Base-by-base conservation (phyloP, 1,140 invertebrate genomes). In the Hermetia illucens region DNA sequence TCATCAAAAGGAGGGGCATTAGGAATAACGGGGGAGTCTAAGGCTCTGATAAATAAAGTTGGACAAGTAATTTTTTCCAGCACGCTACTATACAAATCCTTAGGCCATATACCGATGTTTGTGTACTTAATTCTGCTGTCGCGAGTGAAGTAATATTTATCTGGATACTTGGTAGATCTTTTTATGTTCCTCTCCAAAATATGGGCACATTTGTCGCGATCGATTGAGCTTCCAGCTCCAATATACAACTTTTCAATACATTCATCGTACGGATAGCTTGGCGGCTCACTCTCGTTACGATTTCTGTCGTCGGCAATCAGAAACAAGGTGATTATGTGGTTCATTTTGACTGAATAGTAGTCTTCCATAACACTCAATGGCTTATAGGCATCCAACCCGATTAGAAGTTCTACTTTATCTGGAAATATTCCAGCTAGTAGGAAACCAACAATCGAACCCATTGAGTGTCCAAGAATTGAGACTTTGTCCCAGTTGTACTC, bases 401-500 rank as follows among this genome's bases (percentile, higher is more conserved):
- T 65, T 12, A 71, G 63, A 44, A 71, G 68, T 39, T 79, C 69
- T 0, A 74, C 57, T 31, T 71, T 64, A 3, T 73, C 58, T 0
- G 76, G 73, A 47, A 67, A 79, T 0, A 71, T 33, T 10, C 64
- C 57, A 1, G 69, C 60, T 44, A 72, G 80, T 4, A 67, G 55
- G 44, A 73, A 74, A 4, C 53, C 55, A 9, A 68, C 62, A 18
- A 75, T 68, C 4, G 68, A 70, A 32, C 77, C 77, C 66, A 79
- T 67, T 1, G 77, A 81, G 48, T 82, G 79, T 2, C 66, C 67
- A 29, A 83, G 45, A 13, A 81, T 50, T n/a, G 74, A 73, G 3
- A 82, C 56, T 56, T 75, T 75, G 12, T 72, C 61, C 79, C 80
- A 84, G 40, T 70, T 68, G 46, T 76, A 75, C 44, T 79, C 62